Conservation (phyloP, 2,888 invertebrate genomes). For the Tubiluchus corallicola region DNA sequence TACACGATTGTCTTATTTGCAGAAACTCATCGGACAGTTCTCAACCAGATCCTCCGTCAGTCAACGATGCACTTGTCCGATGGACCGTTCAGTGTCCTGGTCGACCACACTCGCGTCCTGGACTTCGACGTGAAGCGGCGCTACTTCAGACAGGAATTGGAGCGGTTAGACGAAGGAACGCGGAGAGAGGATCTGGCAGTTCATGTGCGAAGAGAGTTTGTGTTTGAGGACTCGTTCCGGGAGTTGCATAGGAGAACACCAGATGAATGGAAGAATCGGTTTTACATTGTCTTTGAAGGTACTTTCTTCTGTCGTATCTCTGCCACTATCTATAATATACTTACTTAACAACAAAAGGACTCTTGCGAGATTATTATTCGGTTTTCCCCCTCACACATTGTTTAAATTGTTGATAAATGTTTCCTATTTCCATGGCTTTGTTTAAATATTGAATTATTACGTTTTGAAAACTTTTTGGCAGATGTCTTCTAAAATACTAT, state of each 20-base stretch:
- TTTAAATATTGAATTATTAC: too few relatives aligned
- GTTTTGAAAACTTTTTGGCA: too few relatives aligned
- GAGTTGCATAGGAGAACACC: slow-evolving; percentile 59
- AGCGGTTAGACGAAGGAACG: slow-evolving; percentile 57
- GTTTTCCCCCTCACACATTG: too few relatives aligned
- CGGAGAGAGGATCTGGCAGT: slow-evolving; percentile 65
- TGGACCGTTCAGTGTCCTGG: slow-evolving; percentile 67
- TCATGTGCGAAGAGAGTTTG: slow-evolving; percentile 58
- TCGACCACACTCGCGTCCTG: slow-evolving; percentile 64
- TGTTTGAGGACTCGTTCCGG: slow-evolving; percentile 73
- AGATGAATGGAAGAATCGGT: slow-evolving; percentile 76
- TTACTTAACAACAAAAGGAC: too few relatives aligned
- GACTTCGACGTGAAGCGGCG: slow-evolving; percentile 76
- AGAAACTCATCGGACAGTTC: slow-evolving; percentile 66
- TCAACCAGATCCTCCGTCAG: slow-evolving; percentile 71
- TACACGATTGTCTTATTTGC: slow-evolving; percentile 13
- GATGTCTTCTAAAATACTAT: too few relatives aligned
- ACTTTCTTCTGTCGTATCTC: too few relatives aligned
- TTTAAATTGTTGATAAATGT: too few relatives aligned
- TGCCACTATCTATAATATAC: too few relatives aligned
- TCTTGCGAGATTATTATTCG: too few relatives aligned
- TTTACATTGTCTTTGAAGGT: slow-evolving; percentile 82
- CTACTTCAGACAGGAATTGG: slow-evolving; percentile 68
- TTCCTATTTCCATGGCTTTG: too few relatives aligned
- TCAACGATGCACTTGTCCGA: slow-evolving; percentile 56